Conservation (phyloP, 2,888 invertebrate genomes). For the Euplagia quadripunctaria region DNA sequence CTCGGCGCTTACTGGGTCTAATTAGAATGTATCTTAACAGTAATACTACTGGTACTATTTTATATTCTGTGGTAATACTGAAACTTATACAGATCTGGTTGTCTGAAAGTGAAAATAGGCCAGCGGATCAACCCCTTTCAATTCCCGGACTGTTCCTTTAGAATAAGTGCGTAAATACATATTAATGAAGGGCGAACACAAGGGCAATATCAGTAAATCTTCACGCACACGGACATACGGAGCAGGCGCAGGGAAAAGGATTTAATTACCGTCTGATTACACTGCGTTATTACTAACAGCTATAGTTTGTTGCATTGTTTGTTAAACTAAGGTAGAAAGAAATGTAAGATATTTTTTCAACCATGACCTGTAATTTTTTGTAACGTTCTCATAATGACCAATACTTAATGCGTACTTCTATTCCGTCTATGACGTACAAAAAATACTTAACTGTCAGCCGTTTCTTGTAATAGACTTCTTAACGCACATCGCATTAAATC, state of each 20-base stretch:
- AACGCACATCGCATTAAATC: not conserved
- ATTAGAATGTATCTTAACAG: too few relatives aligned
- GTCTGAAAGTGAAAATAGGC: too few relatives aligned
- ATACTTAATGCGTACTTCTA: too few relatives aligned
- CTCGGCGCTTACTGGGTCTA: too few relatives aligned
- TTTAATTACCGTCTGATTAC: conserved; percentile 55
- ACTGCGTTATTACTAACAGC: conserved; percentile 38
- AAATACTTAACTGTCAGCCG: too few relatives aligned
- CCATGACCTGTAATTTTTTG: conserved; percentile 10
- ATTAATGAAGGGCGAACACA: conserved; percentile 48
- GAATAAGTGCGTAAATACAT: conserved; percentile 44
- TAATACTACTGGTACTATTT: too few relatives aligned
- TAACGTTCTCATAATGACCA: not conserved
- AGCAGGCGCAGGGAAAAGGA: conserved; percentile 51
- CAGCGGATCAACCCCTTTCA: conserved; percentile 6
- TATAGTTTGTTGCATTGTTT: conserved; percentile 33
- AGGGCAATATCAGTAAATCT: conserved; percentile 56
- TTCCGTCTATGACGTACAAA: too few relatives aligned
- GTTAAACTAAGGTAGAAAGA: conserved; percentile 17
- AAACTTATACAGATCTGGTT: too few relatives aligned
- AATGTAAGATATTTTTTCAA: conserved; percentile 28
- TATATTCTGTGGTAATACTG: too few relatives aligned
- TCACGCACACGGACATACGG: conserved; percentile 59
- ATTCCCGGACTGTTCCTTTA: conserved; percentile 18
- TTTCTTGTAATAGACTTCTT: too few relatives aligned